Evolutionary conservation across 2,113 vertebrate genomes (phyloP).

Genomic region (Coryphaenoides rupestris): DNA sequence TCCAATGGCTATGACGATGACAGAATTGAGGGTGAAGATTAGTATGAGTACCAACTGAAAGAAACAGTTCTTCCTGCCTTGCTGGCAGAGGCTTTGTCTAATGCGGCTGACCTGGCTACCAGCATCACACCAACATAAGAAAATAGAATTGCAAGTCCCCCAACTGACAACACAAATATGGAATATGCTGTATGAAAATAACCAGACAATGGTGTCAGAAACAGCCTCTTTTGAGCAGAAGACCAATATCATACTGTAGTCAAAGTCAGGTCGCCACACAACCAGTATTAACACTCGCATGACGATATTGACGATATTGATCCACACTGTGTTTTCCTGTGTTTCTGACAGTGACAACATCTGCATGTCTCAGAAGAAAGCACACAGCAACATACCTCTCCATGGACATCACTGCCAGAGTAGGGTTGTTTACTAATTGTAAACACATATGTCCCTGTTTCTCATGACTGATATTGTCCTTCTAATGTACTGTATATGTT

Average conservation of each 20-base stretch:
- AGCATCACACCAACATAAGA: slow-evolving; percentile 46
- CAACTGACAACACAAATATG: slow-evolving; percentile 32
- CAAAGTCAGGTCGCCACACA: not conserved
- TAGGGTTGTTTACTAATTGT: too few relatives aligned
- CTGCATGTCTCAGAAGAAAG: slow-evolving; percentile 35
- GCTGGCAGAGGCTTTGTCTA: slow-evolving; percentile 39
- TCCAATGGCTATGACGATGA: slow-evolving; percentile 21
- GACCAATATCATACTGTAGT: not conserved
- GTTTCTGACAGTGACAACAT: slow-evolving; percentile 37
- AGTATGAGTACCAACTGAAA: slow-evolving; percentile 50
- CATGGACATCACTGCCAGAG: slow-evolving; percentile 64
- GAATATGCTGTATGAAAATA: slow-evolving; percentile 20
- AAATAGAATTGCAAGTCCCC: slow-evolving; percentile 27
- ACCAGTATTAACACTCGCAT: slow-evolving; percentile 5
- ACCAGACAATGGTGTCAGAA: not conserved
- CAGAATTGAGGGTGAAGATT: slow-evolving; percentile 22
- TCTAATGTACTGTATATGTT: too few relatives aligned
- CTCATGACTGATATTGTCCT: too few relatives aligned
- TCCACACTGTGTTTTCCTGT: slow-evolving; percentile 41
- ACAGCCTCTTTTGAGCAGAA: slow-evolving; percentile 6
- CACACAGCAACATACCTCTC: slow-evolving; percentile 57
- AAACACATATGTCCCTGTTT: too few relatives aligned
- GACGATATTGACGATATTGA: slow-evolving; percentile 27
- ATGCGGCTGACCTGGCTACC: slow-evolving; percentile 37
- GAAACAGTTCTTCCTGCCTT: slow-evolving; percentile 52